Evolutionary conservation across 2,888 invertebrate species (phyloP), one percentile per base, ranked within the genome.

Genomic region (Smittia sp.): DNA sequence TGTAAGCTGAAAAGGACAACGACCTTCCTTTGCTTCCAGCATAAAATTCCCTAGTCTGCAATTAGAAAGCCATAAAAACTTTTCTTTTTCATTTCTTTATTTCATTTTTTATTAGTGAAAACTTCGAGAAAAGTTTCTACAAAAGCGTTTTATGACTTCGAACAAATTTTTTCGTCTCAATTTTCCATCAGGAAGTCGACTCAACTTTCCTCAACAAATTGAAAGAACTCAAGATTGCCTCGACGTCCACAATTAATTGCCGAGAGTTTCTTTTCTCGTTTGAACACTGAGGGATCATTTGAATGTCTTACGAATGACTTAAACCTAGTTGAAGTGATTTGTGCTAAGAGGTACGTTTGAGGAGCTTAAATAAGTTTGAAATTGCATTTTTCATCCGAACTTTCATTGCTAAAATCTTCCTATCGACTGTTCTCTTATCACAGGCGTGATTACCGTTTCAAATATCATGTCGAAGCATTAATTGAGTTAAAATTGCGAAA

Each of bases 91-190:
- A 15, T 46, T 46, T 46, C 46, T 46, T 46, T 46, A 58, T 58
- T 58, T 27, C 18, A 38, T 66, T 66, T 66, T 38, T 66, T 18
- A 66, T 38, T 38, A 66, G 66, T 66, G 66, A 66, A 66, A 66
- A 66, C 38, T 66, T 38, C 38, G 25, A 66, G 27, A 66, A 66
- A 66, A 18, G 15, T 27, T 65, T 27, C 65, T 65, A 65, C 62
- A 62, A 65, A 65, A 65, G 65, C 65, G 25, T 65, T 15, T 58
- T 13, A 58, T 58, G 58, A 58, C n/a, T 18, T 3, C 18, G 22
- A 58, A 46, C 11, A 18, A 58, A 18, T 58, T 58, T 18, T 58
- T 58, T 58, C 3, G 18, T 58, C 13, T 58, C 18, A 58, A 7
- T 18, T 22, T 46, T 46, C n/a, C 46, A 6, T 46, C 2, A 15